phyloP scores from a whole-genome alignment of 2,797 vertebrate species.

The Emys orbicularis region DNA sequence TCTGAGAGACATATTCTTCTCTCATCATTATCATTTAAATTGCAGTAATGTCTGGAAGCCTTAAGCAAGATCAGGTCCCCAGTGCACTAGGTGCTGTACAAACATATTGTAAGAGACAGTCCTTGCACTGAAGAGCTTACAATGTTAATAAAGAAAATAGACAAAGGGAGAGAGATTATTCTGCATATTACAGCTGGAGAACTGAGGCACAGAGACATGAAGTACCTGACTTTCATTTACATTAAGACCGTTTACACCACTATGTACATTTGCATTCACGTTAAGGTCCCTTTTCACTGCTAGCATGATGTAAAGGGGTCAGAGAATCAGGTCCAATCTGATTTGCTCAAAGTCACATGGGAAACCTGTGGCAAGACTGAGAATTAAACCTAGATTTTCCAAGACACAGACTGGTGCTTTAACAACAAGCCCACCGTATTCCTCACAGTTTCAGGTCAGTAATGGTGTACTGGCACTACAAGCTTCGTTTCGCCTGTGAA shows the following conservation, averaged over 20 bases:
- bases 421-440: not conserved
- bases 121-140: conserved; percentile 4
- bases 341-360: conserved; percentile 30
- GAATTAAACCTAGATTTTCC: conserved; percentile 47
- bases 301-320: conserved; percentile 62
- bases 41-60: not conserved
- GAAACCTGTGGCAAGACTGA: not conserved
- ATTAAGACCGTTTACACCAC: conserved; percentile 71
- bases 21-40: not conserved
- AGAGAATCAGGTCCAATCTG: conserved; percentile 48
- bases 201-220: conserved; percentile 63
- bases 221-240: conserved; percentile 71
- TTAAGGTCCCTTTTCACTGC: conserved; percentile 29
- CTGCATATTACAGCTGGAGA: conserved; percentile 63
- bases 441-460: not conserved
- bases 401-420: not conserved
- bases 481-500: not conserved
- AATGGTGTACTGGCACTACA: not conserved
- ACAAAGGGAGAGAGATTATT: conserved; percentile 18
- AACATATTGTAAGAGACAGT: not conserved
- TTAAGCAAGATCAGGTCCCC: not conserved
- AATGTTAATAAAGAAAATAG: conserved; percentile 17
- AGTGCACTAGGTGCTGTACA: not conserved
- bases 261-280: conserved; percentile 69
- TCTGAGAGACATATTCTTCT: not conserved